A percentile compares a stretch with the other conserved stretches of the same genome.
Conservation (phyloP, 2,797 vertebrate genomes). For the Pipistrellus pipistrellus region DNA sequence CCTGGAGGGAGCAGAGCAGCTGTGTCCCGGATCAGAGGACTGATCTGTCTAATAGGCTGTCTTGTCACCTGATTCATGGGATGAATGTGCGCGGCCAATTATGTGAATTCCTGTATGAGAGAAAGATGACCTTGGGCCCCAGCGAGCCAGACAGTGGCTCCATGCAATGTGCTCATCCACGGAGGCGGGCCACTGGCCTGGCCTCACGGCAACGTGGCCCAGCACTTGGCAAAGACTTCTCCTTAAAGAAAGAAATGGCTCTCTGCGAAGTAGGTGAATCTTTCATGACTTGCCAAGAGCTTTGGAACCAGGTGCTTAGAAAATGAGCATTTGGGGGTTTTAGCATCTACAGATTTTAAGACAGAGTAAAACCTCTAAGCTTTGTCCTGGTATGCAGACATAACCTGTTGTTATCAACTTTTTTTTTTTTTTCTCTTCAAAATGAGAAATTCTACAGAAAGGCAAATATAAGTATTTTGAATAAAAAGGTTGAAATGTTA, state of each 20-base stretch:
- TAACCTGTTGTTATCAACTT: neutral
- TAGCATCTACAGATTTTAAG: constrained; percentile 35
- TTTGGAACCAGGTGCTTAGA: neutral
- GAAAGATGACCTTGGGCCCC: constrained; percentile 62
- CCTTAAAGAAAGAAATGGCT: constrained; percentile 9
- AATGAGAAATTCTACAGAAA: neutral
- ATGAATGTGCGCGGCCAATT: constrained; percentile 33
- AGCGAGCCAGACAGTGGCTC: neutral
- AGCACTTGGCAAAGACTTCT: constrained; percentile 33
- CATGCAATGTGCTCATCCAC: neutral
- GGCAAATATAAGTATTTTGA: neutral
- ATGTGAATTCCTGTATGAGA: constrained; percentile 21
- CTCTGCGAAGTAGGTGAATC: neutral
- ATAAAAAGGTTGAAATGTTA: neutral
- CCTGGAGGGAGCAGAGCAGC: constrained; percentile 71
- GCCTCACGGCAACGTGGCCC: neutral
- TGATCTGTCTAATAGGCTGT: constrained; percentile 62
- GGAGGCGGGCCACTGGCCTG: neutral
- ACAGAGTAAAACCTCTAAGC: neutral
- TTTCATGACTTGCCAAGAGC: constrained; percentile 21
- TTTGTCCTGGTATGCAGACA: neutral
- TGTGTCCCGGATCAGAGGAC: constrained; percentile 63
- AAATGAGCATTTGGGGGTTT: neutral
- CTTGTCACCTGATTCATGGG: constrained; percentile 59
- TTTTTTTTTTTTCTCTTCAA: neutral